Base-by-base conservation (phyloP, 2,888 invertebrate genomes). In the Eutolmus rufibarbis region DNA sequence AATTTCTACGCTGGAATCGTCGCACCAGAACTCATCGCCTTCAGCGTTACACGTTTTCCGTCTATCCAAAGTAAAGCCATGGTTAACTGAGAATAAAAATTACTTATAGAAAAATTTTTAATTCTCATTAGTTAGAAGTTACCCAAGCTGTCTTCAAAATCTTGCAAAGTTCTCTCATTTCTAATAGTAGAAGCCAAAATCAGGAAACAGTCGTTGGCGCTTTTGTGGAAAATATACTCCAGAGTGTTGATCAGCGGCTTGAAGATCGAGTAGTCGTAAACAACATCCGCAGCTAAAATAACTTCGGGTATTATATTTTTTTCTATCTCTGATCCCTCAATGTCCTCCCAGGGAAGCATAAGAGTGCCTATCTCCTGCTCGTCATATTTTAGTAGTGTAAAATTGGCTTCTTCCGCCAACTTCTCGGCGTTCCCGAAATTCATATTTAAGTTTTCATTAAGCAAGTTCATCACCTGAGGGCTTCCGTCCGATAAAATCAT, bases 401-500 rank as follows among this genome's bases (percentile, higher is more conserved):
- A 4, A 28, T 8, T 46, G 14, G 87, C 87, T 2, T 16, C 84
- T 1, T 87, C 79, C 9, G 87, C 43, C 0, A 86, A 5, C 76
- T 43, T 2, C 4, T 14, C 56, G 8, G 16, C 37, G 7, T 56
- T 31, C 1, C 31, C 57, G 14, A 95, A 94, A 92, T 96, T 96
- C 1, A 95, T 92, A 37, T 90, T 89, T 74, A 96, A 92, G 92
- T 97, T 97, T 84, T 95, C 93, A 89, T 92, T 92, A 85, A 96
- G 93, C 57, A 94, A 93, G 46, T 94, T 92, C 23, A 97, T 91
- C 34, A 97, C 97, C 81, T 94, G 93, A 0, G 92, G 90, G 90
- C 96, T 96, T 90, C 95, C 95, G 91, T 97, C 97, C 19, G 95
- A 95, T 82, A 97, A 93, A 86, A 94, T 92, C 77, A 96, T 93